These are phyloP conservation scores for Furnarius figulus DNA, from an alignment of 2,113 vertebrate species.

Conservation along the genomic window DNA sequence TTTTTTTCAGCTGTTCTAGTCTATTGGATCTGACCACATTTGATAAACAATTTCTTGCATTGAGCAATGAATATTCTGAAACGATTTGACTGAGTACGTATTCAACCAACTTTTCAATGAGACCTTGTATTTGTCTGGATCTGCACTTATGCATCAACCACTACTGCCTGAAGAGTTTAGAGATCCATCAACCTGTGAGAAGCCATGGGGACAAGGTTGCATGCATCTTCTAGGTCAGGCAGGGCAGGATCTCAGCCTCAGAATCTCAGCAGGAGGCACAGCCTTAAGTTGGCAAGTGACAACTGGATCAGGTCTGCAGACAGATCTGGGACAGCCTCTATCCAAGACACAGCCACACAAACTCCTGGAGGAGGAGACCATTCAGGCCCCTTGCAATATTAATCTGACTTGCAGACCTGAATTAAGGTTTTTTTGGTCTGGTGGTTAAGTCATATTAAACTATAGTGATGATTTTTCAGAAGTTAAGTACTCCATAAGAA, in stretches of 20 bases:
- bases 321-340: neutral
- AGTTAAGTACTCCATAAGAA: neutral
- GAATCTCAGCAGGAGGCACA: neutral
- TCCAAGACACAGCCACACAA: neutral
- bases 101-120: neutral
- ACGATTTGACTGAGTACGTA: neutral
- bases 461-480: neutral
- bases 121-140: neutral
- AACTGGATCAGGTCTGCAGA: neutral
- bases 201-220: neutral
- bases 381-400: neutral
- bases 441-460: neutral
- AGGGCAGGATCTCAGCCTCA: neutral
- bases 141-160: neutral
- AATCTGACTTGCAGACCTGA: rapidly evolving
- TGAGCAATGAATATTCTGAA: neutral
- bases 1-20: neutral
- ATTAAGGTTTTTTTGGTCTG: neutral
- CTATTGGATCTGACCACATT: neutral
- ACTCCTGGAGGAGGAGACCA: neutral
- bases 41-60: neutral
- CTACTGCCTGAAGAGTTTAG: neutral
- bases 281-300: neutral
- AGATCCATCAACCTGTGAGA: neutral
- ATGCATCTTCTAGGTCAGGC: neutral